phyloP scores from a whole-genome alignment of 1,140 invertebrate species.

The Heliconius melpomene region DNA sequence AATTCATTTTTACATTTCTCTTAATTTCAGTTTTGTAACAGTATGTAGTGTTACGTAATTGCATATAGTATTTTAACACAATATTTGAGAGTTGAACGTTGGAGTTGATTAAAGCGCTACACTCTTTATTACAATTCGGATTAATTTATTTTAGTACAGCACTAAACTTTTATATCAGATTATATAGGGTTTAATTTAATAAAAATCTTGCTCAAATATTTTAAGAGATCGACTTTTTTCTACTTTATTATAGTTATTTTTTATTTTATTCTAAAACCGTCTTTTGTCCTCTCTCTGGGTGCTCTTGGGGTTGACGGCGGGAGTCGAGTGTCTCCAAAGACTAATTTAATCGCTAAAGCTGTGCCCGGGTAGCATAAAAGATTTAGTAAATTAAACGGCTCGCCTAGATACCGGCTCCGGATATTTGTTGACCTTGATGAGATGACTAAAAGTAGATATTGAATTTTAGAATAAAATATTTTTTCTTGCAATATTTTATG shows the following conservation, averaged over 20 bases:
- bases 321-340: constrained; percentile 34
- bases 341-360: constrained; percentile 35
- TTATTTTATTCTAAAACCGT: constrained; percentile 20
- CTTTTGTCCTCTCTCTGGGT: constrained; percentile 23
- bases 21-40: not conserved
- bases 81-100: not conserved
- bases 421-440: constrained; percentile 34
- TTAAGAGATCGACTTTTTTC: not conserved
- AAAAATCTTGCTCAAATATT: not conserved
- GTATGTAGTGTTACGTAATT: not conserved
- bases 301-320: constrained; percentile 15
- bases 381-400: constrained; percentile 32
- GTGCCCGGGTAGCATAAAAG: constrained; percentile 31
- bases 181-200: not conserved
- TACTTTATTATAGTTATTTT: constrained; percentile 6
- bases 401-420: constrained; percentile 19
- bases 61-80: not conserved
- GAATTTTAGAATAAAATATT: not conserved
- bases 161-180: not conserved
- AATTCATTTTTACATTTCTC: not conserved
- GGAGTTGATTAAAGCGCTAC: constrained; percentile 5
- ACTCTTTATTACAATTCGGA: constrained; percentile 7
- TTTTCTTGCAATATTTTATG: not conserved
- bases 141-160: constrained; percentile 4
- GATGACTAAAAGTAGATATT: not conserved